Conservation (phyloP, 2,888 invertebrate genomes). For the Blastobasis lacticolella region DNA sequence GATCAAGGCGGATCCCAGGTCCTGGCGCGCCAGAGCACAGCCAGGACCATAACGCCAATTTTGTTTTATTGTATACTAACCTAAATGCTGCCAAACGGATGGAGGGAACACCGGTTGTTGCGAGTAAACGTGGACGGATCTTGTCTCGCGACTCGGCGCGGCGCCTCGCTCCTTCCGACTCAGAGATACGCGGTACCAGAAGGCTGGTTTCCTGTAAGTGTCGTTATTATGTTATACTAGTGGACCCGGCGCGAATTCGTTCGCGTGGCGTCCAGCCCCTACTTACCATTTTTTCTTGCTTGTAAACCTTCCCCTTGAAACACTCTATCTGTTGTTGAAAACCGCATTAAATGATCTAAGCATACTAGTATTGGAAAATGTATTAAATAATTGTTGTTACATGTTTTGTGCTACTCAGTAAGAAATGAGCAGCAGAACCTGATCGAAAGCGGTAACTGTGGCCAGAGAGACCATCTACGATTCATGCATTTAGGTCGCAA, state of each 20-base stretch:
- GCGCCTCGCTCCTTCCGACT: slow-evolving; percentile 34
- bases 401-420: neutral
- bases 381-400: neutral
- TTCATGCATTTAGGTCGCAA: too few relatives aligned
- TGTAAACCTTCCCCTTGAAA: too few relatives aligned
- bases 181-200: slow-evolving; percentile 58
- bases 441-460: neutral
- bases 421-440: neutral
- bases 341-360: too few relatives aligned
- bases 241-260: too few relatives aligned
- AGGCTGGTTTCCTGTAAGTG: slow-evolving; percentile 50
- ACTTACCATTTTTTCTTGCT: too few relatives aligned
- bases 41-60: neutral
- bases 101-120: slow-evolving; percentile 67
- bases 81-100: slow-evolving; percentile 53
- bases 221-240: neutral
- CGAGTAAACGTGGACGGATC: slow-evolving; percentile 49
- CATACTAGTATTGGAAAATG: too few relatives aligned
- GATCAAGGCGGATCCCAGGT: too few relatives aligned
- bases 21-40: neutral
- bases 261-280: too few relatives aligned
- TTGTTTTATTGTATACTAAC: slow-evolving; percentile 24
- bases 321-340: too few relatives aligned
- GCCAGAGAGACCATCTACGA: too few relatives aligned
- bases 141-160: slow-evolving; percentile 36